Percentiles rank a stretch among this genome's conserved stretches.
Evolutionary conservation across 2,888 invertebrate genomes (phyloP).

Genomic region (Cephus pygmeus): DNA sequence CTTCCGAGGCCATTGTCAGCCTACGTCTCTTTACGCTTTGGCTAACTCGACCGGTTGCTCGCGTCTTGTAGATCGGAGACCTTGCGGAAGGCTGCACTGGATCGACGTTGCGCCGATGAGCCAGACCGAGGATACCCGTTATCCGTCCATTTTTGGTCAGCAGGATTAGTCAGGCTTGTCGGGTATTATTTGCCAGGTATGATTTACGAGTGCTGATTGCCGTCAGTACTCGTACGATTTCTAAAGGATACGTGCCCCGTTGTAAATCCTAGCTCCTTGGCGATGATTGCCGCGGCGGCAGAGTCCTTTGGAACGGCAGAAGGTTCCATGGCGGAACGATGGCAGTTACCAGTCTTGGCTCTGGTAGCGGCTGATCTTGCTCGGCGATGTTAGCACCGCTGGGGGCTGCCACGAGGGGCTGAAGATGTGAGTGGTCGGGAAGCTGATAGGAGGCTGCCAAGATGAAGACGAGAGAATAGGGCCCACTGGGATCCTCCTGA

Average conservation of each 20-base stretch:
- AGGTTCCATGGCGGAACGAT: neutral
- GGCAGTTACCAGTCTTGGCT: neutral
- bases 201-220: neutral
- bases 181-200: neutral
- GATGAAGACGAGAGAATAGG: conserved; percentile 35
- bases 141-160: neutral
- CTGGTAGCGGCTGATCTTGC: neutral
- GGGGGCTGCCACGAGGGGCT: neutral
- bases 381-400: neutral
- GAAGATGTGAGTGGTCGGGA: neutral
- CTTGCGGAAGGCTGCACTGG: neutral
- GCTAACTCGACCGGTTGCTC: neutral
- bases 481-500: conserved; percentile 45
- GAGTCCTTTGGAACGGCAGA: neutral
- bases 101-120: neutral
- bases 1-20: neutral
- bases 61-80: neutral
- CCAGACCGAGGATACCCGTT: neutral
- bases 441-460: conserved; percentile 13
- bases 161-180: neutral
- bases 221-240: neutral
- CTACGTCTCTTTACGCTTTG: neutral
- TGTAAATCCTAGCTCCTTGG: too few species aligned
- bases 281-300: neutral
- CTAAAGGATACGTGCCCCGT: neutral